These are phyloP conservation scores for Aradus depressus DNA, from an alignment of 2,888 invertebrate genomes.

Conservation along the genomic window DNA sequence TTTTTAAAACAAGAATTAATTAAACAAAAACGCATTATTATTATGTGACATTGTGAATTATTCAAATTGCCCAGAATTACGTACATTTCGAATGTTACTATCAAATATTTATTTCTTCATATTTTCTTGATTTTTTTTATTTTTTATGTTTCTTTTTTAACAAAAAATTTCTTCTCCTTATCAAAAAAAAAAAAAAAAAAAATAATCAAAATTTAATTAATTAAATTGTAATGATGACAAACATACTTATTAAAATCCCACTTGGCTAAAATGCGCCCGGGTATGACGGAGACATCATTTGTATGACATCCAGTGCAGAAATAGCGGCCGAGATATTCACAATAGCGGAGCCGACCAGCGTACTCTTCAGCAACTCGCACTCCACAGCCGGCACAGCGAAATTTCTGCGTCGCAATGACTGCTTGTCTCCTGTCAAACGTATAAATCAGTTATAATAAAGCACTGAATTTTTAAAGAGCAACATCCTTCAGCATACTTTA, in stretches of 20 bases:
- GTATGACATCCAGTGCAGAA: conserved; percentile 80
- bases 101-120: too few species aligned
- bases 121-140: background rate
- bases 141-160: too few species aligned
- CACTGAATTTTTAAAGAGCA: background rate
- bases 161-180: too few species aligned
- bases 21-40: too few species aligned
- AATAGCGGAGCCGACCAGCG: conserved; percentile 63
- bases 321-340: conserved; percentile 71
- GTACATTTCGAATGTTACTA: too few species aligned
- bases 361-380: conserved; percentile 62
- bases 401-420: conserved; percentile 59
- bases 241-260: conserved; percentile 51
- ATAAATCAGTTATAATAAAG: conserved; percentile 12
- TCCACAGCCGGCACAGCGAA: conserved; percentile 75
- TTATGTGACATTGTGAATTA: too few species aligned
- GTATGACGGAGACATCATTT: conserved; percentile 60
- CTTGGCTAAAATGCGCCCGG: conserved; percentile 51
- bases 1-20: too few species aligned
- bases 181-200: background rate
- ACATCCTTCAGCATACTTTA: too few species aligned
- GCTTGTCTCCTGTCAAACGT: conserved; percentile 47
- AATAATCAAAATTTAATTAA: conserved; percentile 6
- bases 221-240: conserved; percentile 8
- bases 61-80: too few species aligned